phyloP scores from a whole-genome alignment of 2,113 vertebrate species.

The Eclectus roratus region DNA sequence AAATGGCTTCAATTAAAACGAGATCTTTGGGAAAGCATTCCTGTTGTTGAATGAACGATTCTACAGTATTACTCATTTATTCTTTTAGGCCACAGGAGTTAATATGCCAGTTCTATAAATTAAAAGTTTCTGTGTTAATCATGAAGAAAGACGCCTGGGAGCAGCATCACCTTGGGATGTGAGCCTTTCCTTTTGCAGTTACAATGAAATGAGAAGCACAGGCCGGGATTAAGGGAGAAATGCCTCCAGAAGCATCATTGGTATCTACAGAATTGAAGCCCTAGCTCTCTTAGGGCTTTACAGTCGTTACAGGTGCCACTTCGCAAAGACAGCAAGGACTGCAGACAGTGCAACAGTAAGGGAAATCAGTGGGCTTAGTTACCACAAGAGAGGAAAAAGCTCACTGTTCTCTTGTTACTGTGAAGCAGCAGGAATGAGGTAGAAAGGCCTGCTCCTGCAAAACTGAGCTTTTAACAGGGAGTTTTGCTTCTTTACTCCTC shows the following conservation, averaged over 20 bases:
- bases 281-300: not conserved
- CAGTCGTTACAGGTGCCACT: not conserved
- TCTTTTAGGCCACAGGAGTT: slow-evolving; percentile 25
- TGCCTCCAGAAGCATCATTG: not conserved
- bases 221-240: not conserved
- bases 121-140: slow-evolving; percentile 49
- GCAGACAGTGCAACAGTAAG: not conserved
- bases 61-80: slow-evolving; percentile 37
- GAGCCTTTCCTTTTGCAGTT: not conserved
- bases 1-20: slow-evolving; percentile 65
- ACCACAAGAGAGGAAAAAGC: not conserved
- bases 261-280: not conserved
- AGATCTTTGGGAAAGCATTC: slow-evolving; percentile 42
- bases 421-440: not conserved
- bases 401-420: not conserved
- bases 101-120: slow-evolving; percentile 55
- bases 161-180: fast-evolving
- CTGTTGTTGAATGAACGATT: not conserved
- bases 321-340: not conserved
- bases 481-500: not conserved
- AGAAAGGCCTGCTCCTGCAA: not conserved
- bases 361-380: not conserved
- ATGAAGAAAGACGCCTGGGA: not conserved
- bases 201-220: not conserved
- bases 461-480: not conserved